Evolutionary conservation across 2,797 vertebrate species (phyloP), one percentile per base, ranked within the genome.

Genomic region (Pantherophis alleghaniensis): DNA sequence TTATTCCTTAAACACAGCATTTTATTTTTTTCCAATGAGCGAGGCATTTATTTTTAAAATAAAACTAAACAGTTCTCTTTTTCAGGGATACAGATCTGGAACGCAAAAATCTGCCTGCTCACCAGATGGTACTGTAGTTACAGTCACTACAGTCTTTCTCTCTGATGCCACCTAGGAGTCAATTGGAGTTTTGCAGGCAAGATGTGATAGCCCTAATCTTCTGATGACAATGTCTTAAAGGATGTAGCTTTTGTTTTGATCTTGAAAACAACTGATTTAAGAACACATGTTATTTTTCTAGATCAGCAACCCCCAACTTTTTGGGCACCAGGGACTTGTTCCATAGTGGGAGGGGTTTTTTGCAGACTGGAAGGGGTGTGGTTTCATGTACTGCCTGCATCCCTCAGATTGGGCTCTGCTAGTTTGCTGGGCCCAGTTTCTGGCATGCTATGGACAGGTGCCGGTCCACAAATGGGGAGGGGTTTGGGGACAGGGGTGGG

Each of bases 251-350:
- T 95, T 57, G 90, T 96, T 94, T 96, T 96, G 90, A 94, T 94
- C 94, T 94, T 94, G 61, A 63, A 63, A 94, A 95, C 94, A 94
- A 95, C 94, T 96, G 94, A 96, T 96, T 96, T 96, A 96, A 96
- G 88, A 94, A 94, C 87, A 1, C 94, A 96, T 96, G 95, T 96
- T 93, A 94, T 92, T 18, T 96, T 96, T 95, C 88, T 91, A 32
- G 89, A 3, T 60, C 22, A 61, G 24, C 9, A 3, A 7, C 7
- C 24, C 7, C 7, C 24, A 60, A 10, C 22, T 24, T 26, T 61
- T 61, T 61, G 60, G 60, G 60, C 60, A 26, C 9, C 3, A 26
- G 22, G 24, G 60, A 26, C 9, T 26, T 24, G 24, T 61, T 61
- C 60, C 60, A 61, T 11, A 26, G 42, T 42, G 42, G 42, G 60